phyloP scores from a whole-genome alignment of 2,888 invertebrate genomes.

The Lasioglossum calceatum region DNA sequence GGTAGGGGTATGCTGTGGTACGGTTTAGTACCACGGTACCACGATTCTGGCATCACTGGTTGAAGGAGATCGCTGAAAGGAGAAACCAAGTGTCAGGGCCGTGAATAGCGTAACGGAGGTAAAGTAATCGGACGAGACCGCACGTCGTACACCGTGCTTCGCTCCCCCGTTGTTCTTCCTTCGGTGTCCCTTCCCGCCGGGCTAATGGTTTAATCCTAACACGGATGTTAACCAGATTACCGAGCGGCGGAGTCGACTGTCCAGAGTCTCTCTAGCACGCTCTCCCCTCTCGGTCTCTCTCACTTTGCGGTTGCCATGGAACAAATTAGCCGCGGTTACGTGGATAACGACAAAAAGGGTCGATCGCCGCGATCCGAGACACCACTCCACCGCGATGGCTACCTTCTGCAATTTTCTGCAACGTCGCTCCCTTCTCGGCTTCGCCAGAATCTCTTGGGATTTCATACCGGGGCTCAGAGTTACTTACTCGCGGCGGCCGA shows the following conservation, averaged over 20 bases:
- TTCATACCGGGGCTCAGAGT: background rate
- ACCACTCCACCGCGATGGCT: conserved; percentile 54
- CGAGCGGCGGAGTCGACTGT: conserved; percentile 43
- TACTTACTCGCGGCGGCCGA: too few relatives aligned
- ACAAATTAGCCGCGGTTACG: conserved; percentile 81
- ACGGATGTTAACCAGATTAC: conserved; percentile 80
- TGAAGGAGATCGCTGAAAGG: background rate
- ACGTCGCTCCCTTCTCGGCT: conserved; percentile 45
- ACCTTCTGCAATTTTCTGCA: conserved; percentile 65
- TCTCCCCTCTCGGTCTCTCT: conserved; percentile 39
- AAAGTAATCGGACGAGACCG: conserved; percentile 67
- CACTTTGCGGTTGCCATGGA: conserved; percentile 68
- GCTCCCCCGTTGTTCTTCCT: conserved; percentile 32
- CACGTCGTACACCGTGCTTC: conserved; percentile 43
- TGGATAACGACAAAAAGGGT: conserved; percentile 73
- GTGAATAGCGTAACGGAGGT: conserved; percentile 48
- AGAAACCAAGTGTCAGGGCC: conserved; percentile 30
- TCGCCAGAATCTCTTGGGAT: background rate
- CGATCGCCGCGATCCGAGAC: conserved; percentile 65
- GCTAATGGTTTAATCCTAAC: conserved; percentile 80
- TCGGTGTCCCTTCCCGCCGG: conserved; percentile 36
- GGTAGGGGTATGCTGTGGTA: too few relatives aligned
- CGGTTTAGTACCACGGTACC: too few relatives aligned
- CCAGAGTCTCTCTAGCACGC: conserved; percentile 36
- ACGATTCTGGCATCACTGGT: too few relatives aligned